Percentiles rank a stretch among this genome's conserved stretches.
These are phyloP conservation scores for Orthosia incerta DNA, from an alignment of 2,888 invertebrate species.

Conservation along the genomic window DNA sequence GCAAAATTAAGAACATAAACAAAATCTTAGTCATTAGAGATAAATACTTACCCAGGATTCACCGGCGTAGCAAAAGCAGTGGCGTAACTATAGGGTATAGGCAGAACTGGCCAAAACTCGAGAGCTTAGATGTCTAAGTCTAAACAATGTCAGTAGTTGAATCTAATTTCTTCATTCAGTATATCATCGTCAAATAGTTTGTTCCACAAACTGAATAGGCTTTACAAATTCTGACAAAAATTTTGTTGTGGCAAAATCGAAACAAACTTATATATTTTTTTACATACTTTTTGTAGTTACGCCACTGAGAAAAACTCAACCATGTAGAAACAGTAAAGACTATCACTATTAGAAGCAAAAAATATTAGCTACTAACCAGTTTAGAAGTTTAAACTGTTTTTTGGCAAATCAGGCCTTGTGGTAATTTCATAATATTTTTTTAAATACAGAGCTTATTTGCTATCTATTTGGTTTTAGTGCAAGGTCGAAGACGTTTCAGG, in stretches of 20 bases:
- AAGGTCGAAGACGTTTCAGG: not conserved
- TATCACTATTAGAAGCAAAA: constrained; percentile 7
- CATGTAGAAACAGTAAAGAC: not conserved
- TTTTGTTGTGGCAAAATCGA: not conserved
- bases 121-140: too few relatives aligned
- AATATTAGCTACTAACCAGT: constrained; percentile 14
- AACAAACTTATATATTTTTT: not conserved
- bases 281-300: not conserved
- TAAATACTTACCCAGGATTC: constrained; percentile 39
- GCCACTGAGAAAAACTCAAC: not conserved
- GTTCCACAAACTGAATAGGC: constrained; percentile 12
- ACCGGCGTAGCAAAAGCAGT: constrained; percentile 3
- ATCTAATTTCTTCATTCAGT: not conserved
- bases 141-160: not conserved
- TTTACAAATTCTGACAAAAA: not conserved
- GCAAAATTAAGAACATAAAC: not conserved
- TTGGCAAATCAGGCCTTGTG: not conserved
- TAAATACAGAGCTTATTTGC: not conserved
- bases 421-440: not conserved
- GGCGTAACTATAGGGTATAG: constrained; percentile 20
- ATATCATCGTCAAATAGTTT: not conserved
- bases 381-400: not conserved
- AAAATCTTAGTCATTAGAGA: constrained; percentile 9
- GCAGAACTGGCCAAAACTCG: not conserved
- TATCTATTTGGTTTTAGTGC: not conserved